Base-by-base conservation (phyloP, 2,113 vertebrate genomes). In the Oncorhynchus keta region DNA sequence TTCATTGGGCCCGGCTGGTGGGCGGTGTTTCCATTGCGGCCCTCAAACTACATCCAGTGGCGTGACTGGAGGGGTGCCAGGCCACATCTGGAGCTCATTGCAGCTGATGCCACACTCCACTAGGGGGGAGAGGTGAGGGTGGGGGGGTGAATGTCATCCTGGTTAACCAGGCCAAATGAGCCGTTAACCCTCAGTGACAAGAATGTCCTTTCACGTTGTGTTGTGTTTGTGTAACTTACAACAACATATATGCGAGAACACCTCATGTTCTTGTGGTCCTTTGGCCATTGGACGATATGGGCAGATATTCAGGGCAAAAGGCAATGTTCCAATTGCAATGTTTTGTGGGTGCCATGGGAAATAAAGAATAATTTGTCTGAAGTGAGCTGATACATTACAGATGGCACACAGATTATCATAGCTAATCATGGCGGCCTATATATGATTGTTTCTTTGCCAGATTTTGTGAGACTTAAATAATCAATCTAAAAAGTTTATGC, bases 1-100 rank as follows among this genome's bases (percentile, higher is more conserved):
- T 91, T 92, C 89, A 91, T 92, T 90, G 91, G 90, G 84, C 81
- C 83, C 67, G 55, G 73, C 81, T 79, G 85, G 91, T 92, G 90
- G 91, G 91, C 84, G 89, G 89, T 84, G 91, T 90, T 91, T 91
- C 88, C 83, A 91, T 85, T 68, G 90, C 81, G 84, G 84, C 89
- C 87, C 89, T 89, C 85, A 85, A 91, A 93, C 92, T 91, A 92
- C 92, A 93, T 93, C 89, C 90, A 92, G 82, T 81, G 83, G 87
- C 51, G 86, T 85, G 81, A 84, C 88, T 91, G 89, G 90, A 90
- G 83, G 79, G 81, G 84, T 85, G 89, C 91, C 89, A 89, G 90
- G 87, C 84, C 86, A 89, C 92, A 93, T 94, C 93, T 94, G 93
- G 93, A 93, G 89, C 89, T 92, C 88, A 92, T 93, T 94, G 91